Base-by-base conservation (phyloP, 2,113 vertebrate genomes). In the Aptenodytes forsteri region DNA sequence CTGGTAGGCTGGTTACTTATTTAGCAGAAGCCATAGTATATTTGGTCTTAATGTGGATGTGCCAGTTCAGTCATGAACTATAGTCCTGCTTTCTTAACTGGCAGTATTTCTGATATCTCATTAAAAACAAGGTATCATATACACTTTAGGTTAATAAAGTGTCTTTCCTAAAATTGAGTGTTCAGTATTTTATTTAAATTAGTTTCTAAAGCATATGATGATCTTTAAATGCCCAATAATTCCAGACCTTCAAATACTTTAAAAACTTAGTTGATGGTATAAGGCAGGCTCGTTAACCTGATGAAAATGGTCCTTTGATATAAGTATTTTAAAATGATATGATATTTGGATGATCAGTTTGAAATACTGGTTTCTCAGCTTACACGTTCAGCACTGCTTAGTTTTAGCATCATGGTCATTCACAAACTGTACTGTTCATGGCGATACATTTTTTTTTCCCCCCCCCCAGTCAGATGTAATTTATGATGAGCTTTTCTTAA, bases 381-480 rank as follows among this genome's bases (percentile, higher is more conserved):
- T 44, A 5, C 13, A 11, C 0, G 0, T 36, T 62, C 49, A 54
- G 38, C 70, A 26, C 26, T 23, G 32, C 50, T 71, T 78, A 66
- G 19, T 38, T 95, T 72, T n/a, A 59, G 70, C 29, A 42, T 62
- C 27, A 6, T 2, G 42, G 46, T 27, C 49, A 0, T 58, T 75
- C 38, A 70, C 42, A 21, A 6, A 25, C 46, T 8, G 15, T 5
- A 2, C 34, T 42, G n/a, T 7, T 42, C 32, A 7, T 1, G 3
- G 9, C 3, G 27, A 38, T 44, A 9, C 1, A 2, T 65, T n/a
- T 1, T 0, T 69, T 89, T 36, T 38, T 14, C 3, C 1, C 5
- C 3, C 1, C 5, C 40, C 40, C 4, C 50, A 40, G 59, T 16
- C 21, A 4, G 20, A 27, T 36, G 18, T 23, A 42, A 85, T 84